Conservation (phyloP, 2,888 invertebrate genomes). For the Leucozona laternaria region DNA sequence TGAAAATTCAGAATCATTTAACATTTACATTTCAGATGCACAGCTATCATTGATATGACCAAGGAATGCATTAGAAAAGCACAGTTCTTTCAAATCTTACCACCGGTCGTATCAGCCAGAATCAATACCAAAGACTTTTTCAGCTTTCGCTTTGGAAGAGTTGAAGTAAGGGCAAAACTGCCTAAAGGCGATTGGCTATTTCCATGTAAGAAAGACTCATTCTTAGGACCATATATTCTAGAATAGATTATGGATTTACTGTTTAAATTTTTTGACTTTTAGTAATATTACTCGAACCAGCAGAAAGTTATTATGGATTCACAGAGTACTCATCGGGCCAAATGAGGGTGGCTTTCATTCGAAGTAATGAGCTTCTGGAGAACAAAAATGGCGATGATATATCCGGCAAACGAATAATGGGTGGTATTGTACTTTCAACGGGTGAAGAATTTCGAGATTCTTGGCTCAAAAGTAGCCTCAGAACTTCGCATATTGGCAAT, state of each 20-base stretch:
- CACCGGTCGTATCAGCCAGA: constrained; percentile 88
- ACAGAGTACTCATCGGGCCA: constrained; percentile 87
- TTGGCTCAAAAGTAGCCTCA: constrained; percentile 77
- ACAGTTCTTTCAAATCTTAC: constrained; percentile 85
- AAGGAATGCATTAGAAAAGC: constrained; percentile 80
- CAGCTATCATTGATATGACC: constrained; percentile 83
- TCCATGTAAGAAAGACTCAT: constrained; percentile 86
- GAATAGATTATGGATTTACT: not conserved
- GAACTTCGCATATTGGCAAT: constrained; percentile 84
- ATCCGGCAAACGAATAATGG: constrained; percentile 80
- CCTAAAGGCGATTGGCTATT: constrained; percentile 92
- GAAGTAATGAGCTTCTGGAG: constrained; percentile 86
- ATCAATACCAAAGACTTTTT: constrained; percentile 87
- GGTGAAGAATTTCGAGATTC: constrained; percentile 81
- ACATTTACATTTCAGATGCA: constrained; percentile 83
- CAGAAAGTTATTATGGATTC: constrained; percentile 86
- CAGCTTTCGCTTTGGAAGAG: constrained; percentile 88
- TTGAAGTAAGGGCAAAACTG: constrained; percentile 89
- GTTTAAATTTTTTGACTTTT: constrained; percentile 62
- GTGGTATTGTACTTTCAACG: constrained; percentile 79
- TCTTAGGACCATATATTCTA: not conserved
- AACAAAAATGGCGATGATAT: constrained; percentile 78
- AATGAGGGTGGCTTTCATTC: constrained; percentile 88
- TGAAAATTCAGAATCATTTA: not conserved
- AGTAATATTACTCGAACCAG: constrained; percentile 89